Evolutionary conservation across 1,140 invertebrate genomes (phyloP).

Genomic region (Piezodorus guildinii): DNA sequence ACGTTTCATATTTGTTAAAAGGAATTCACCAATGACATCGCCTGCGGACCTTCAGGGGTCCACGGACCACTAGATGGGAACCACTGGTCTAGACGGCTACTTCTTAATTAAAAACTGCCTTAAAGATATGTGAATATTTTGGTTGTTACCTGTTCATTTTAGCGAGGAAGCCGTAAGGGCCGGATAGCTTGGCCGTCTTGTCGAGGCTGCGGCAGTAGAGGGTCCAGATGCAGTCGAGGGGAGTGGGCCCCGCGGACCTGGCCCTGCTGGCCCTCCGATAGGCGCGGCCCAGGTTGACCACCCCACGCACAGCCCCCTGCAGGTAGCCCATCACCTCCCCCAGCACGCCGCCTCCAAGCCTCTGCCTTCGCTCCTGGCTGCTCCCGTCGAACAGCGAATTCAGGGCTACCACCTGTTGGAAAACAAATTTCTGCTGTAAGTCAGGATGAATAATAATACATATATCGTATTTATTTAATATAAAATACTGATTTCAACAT

Average conservation of each 20-base stretch:
- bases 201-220: constrained; percentile 48
- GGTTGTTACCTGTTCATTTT: constrained; percentile 49
- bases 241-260: constrained; percentile 24
- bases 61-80: too few relatives aligned
- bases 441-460: too few relatives aligned
- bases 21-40: too few relatives aligned
- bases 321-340: constrained; percentile 41
- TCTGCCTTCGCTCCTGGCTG: constrained; percentile 17
- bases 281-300: constrained; percentile 43
- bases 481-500: too few relatives aligned
- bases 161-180: constrained; percentile 46
- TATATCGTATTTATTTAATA: too few relatives aligned
- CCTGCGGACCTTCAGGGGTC: too few relatives aligned
- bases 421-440: background rate
- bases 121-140: too few relatives aligned
- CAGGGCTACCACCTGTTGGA: constrained; percentile 32
- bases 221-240: constrained; percentile 47
- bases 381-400: constrained; percentile 37
- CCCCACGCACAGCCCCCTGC: constrained; percentile 42
- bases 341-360: constrained; percentile 30
- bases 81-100: too few relatives aligned
- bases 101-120: too few relatives aligned
- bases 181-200: constrained; percentile 39
- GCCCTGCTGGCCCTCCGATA: constrained; percentile 32
- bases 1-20: too few relatives aligned